Conservation (phyloP, 2,797 vertebrate species). For the Pseudotriccus pelzelni region DNA sequence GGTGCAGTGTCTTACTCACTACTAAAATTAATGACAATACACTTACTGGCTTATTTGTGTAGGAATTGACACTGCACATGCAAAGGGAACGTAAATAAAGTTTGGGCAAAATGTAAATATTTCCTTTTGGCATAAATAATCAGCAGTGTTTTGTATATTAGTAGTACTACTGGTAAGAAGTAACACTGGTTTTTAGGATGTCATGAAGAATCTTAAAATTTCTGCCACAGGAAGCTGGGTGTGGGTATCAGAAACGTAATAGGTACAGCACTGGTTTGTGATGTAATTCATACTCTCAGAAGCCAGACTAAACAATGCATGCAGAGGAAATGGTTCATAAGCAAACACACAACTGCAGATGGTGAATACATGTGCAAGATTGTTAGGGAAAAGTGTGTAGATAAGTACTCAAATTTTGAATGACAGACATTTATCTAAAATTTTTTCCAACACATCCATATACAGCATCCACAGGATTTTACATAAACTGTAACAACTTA, state of each 20-base stretch:
- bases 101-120: not conserved
- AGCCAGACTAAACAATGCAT: not conserved
- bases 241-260: not conserved
- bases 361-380: not conserved
- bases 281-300: not conserved
- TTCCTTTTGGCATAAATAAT: not conserved
- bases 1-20: not conserved
- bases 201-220: not conserved
- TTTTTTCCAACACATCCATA: not conserved
- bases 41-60: not conserved
- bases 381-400: not conserved
- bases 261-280: not conserved
- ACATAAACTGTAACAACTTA: not conserved
- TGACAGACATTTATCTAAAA: not conserved
- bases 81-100: not conserved
- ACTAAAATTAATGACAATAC: not conserved
- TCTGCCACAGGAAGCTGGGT: not conserved
- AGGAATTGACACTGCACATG: not conserved
- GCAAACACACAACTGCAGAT: not conserved
- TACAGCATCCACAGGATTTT: conserved; percentile 3
- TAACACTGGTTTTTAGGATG: not conserved
- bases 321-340: not conserved
- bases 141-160: not conserved
- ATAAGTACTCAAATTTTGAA: conserved; percentile 31
- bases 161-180: not conserved